phyloP scores from a whole-genome alignment of 2,797 vertebrate genomes.

The Scomberomorus guttatus region DNA sequence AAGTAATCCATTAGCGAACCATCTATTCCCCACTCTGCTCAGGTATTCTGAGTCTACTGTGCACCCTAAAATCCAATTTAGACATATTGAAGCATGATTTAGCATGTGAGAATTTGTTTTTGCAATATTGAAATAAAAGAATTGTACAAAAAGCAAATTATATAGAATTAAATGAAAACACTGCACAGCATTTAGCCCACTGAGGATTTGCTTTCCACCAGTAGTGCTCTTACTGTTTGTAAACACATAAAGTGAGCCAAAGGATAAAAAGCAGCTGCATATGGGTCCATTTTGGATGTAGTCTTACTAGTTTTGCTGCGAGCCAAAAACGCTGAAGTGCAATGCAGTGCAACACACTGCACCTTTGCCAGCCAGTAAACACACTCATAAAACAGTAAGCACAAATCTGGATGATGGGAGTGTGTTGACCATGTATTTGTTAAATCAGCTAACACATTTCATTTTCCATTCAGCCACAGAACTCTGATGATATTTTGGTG shows the following conservation, averaged over 20 bases:
- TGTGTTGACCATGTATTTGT: conserved; percentile 33
- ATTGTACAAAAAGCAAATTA: conserved; percentile 23
- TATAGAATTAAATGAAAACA: conserved; percentile 28
- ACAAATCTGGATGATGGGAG: conserved; percentile 26
- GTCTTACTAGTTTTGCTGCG: conserved; percentile 42
- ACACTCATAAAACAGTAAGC: conserved; percentile 16
- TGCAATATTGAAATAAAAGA: conserved; percentile 18
- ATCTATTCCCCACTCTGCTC: conserved; percentile 36
- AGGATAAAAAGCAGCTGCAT: conserved; percentile 57
- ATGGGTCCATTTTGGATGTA: conserved; percentile 49
- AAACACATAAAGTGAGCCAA: conserved; percentile 53
- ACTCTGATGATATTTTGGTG: conserved; percentile 95
- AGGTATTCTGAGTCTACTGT: conserved; percentile 26
- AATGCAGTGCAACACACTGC: conserved; percentile 37
- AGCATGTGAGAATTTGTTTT: conserved; percentile 21
- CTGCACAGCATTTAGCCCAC: conserved; percentile 24
- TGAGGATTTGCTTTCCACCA: conserved; percentile 29
- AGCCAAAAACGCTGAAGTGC: conserved; percentile 56
- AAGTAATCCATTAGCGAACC: conserved; percentile 49
- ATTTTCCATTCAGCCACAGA: conserved; percentile 83
- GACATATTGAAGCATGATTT: conserved; percentile 27
- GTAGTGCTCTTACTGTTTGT: conserved; percentile 40
- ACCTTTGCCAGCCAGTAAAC: conserved; percentile 51
- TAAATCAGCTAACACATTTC: conserved; percentile 19
- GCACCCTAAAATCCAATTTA: conserved; percentile 43